A percentile compares a stretch with the other conserved stretches of the same genome.
Evolutionary conservation across 2,797 vertebrate species (phyloP).

Genomic region (Pangasius krempfi): DNA sequence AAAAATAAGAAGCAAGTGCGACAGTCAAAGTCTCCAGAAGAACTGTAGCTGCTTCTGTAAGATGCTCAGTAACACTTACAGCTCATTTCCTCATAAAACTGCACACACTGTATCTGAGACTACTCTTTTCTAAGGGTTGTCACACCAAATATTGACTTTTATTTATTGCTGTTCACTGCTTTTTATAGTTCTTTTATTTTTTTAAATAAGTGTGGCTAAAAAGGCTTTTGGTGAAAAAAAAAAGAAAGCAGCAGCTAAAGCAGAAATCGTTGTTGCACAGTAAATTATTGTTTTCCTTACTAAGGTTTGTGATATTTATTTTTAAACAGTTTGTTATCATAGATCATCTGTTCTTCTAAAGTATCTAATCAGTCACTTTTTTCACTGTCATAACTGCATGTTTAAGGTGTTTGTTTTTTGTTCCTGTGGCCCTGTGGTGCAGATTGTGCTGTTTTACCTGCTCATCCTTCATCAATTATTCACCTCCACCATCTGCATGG

Average conservation of each 20-base stretch:
- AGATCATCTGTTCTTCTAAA: neutral
- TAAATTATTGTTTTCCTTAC: neutral
- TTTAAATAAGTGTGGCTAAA: neutral
- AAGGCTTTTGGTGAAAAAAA: neutral
- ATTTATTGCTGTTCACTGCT: too few relatives aligned
- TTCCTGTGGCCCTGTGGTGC: slow-evolving; percentile 66
- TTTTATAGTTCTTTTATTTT: too few relatives aligned
- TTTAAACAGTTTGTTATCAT: neutral
- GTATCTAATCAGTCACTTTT: slow-evolving; percentile 1
- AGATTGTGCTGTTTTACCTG: slow-evolving; percentile 80
- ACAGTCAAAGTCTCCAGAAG: too few relatives aligned
- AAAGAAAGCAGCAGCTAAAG: neutral
- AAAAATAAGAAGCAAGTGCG: too few relatives aligned
- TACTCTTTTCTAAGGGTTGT: too few relatives aligned
- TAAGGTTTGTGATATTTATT: neutral
- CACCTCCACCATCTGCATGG: slow-evolving; percentile 83
- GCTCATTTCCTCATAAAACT: too few relatives aligned
- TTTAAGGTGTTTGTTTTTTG: slow-evolving; percentile 3
- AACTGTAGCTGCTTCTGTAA: too few relatives aligned
- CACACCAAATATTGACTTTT: too few relatives aligned
- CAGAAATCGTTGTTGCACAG: neutral
- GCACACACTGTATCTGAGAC: too few relatives aligned
- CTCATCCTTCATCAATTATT: slow-evolving; percentile 82
- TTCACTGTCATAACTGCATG: neutral
- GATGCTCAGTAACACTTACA: too few relatives aligned